Conservation (phyloP, 2,113 vertebrate species). For the Miniopterus natalensis region DNA sequence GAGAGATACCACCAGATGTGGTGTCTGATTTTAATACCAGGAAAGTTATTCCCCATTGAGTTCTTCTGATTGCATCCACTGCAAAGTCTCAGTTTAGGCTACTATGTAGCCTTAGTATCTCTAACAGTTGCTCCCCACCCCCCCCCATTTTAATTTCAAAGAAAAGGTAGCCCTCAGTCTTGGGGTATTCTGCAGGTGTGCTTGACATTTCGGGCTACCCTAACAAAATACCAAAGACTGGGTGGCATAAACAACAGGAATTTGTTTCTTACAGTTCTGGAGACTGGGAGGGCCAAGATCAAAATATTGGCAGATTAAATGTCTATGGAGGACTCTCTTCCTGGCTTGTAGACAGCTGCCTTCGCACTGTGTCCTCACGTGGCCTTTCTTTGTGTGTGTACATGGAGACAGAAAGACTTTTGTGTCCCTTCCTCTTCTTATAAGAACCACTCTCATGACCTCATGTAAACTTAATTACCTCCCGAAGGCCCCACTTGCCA, state of each 20-base stretch:
- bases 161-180: neutral
- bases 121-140: neutral
- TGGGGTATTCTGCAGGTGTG: neutral
- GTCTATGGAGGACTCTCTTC: neutral
- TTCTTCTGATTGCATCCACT: neutral
- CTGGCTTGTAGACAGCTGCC: neutral
- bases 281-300: neutral
- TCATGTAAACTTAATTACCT: neutral
- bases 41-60: neutral
- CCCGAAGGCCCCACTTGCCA: neutral
- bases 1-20: neutral
- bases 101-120: neutral
- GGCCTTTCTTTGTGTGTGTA: neutral
- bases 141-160: constrained; percentile 26
- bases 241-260: neutral
- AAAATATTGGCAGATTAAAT: neutral
- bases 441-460: neutral
- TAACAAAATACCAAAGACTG: neutral
- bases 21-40: neutral
- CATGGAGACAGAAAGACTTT: neutral
- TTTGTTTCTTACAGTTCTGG: neutral
- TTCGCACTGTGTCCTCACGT: neutral
- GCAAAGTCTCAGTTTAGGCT: neutral
- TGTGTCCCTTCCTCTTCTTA: neutral
- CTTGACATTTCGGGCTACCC: neutral